Base-by-base conservation (phyloP, 2,888 invertebrate species). In the Melanostoma scalare region DNA sequence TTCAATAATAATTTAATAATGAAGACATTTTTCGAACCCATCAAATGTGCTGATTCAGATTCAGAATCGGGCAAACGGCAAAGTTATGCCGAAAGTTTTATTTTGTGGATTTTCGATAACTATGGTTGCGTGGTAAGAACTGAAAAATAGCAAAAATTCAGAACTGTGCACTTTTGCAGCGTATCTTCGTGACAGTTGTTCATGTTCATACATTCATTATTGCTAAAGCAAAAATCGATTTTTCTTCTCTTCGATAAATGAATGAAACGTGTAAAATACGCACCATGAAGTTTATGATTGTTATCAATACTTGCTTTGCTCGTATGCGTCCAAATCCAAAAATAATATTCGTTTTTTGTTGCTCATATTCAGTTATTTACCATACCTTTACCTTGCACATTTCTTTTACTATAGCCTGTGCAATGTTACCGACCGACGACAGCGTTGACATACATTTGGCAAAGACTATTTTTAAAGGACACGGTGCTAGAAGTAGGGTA, bases 141-240 rank as follows among this genome's bases (percentile, higher is more conserved):
- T 30, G 1, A 50, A 42, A 55, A 10, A 44, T 40, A 61, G 55
- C 56, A 65, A 40, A 6, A 61, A 74, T 52, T n/a, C 42, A 67
- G 56, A 63, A 65, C 52, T 31, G 33, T 44, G 36, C 53, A 50
- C 46, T 58, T 69, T 44, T 55, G 60, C 65, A 61, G 48, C 35
- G 46, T 76, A 42, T 33, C 20, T 72, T 50, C 50, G 38, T 81
- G 81, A 81, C 77, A 81, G 67, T 77, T 77, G 61, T 53, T 61
- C 40, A 53, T 65, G 35, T 36, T 48, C 48, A 61, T 48, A 71
- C 58, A 40, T 8, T 50, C 50, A 56, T 36, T 56, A 58, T 58
- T 52, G 56, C 58, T 76, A 60, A 67, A 63, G 76, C 56, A 82
- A 82, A 82, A 82, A 82, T 82, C 82, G 82, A 82, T 82, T 82